phyloP scores from a whole-genome alignment of 2,888 invertebrate genomes.

The Prenolepis imparis region DNA sequence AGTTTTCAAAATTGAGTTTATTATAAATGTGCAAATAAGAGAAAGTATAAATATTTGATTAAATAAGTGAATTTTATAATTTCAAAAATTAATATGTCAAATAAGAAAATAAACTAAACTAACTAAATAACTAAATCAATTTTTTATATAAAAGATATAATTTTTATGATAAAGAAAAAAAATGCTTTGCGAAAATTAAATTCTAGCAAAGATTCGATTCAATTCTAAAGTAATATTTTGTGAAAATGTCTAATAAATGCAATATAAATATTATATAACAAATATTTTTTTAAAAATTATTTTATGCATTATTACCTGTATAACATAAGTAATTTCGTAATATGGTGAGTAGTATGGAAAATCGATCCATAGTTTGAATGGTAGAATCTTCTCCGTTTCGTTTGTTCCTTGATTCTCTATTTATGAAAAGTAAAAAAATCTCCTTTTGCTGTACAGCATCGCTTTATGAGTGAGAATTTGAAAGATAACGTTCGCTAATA shows the following conservation, averaged over 20 bases:
- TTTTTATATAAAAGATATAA: no score
- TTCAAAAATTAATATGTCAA: no score
- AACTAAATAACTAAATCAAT: no score
- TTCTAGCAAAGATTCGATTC: no score
- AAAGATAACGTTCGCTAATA: not conserved
- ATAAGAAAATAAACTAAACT: no score
- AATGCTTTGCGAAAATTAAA: no score
- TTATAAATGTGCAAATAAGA: no score
- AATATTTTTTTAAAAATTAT: not conserved
- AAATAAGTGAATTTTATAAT: no score
- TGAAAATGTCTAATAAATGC: not conserved
- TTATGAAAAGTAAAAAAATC: not conserved
- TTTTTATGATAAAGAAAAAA: no score
- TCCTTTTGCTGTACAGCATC: not conserved
- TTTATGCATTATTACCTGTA: slow-evolving; percentile 44
- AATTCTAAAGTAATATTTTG: not conserved
- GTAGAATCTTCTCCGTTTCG: slow-evolving; percentile 71
- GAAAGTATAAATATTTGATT: no score
- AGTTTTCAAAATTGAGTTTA: no score
- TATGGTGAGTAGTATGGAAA: slow-evolving; percentile 71
- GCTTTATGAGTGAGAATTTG: not conserved
- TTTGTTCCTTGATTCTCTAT: slow-evolving; percentile 71
- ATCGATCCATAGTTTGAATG: slow-evolving; percentile 73
- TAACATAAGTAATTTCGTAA: slow-evolving; percentile 67
- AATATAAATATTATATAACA: not conserved